phyloP scores from a whole-genome alignment of 2,797 vertebrate species.

The Gallinago solitaria region DNA sequence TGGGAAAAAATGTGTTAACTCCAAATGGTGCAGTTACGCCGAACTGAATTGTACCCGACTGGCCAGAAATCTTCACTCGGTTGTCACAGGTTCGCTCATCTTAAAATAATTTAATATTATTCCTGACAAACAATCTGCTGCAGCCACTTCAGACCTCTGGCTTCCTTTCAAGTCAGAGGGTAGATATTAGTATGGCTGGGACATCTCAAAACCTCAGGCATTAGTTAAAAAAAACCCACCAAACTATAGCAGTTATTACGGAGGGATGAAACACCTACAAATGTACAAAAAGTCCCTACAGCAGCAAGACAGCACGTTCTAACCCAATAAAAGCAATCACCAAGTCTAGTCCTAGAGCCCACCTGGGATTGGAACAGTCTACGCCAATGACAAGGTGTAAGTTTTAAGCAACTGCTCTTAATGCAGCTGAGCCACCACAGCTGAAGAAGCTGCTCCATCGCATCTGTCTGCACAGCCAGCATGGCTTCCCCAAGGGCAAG shows the following conservation, averaged over 20 bases:
- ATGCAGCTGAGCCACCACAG: background rate
- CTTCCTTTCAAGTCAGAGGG: background rate
- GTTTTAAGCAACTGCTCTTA: background rate
- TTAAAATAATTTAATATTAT: background rate
- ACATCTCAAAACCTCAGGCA: background rate
- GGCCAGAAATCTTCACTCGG: background rate
- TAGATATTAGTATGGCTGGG: background rate
- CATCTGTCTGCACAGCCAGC: background rate
- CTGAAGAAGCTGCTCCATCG: background rate
- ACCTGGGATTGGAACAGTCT: background rate
- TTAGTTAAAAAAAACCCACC: background rate
- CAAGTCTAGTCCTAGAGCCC: background rate
- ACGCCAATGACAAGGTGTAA: background rate
- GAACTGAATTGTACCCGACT: background rate
- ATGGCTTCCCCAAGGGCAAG: background rate
- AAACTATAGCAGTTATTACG: background rate
- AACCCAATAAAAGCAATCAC: conserved; percentile 6
- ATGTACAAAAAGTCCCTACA: background rate
- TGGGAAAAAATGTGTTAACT: background rate
- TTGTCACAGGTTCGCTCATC: background rate
- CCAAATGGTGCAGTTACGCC: background rate
- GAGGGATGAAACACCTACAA: conserved; percentile 5
- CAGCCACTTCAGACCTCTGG: background rate
- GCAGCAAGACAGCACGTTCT: background rate
- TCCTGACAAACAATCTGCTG: background rate